Conservation (phyloP, 2,113 vertebrate genomes). For the Verasper variegatus region DNA sequence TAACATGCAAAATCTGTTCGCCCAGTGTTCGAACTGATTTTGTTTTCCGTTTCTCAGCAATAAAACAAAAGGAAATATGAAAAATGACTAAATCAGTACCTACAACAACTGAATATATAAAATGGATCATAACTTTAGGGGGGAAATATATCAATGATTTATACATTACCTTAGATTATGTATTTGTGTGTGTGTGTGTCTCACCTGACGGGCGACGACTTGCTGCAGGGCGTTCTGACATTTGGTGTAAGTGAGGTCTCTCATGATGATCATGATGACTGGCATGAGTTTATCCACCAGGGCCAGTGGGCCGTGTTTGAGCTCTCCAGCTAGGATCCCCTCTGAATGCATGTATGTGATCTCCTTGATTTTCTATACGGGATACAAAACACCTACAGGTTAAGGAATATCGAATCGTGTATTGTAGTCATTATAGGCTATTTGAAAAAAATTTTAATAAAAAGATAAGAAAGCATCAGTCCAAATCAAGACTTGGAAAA, state of each 20-base stretch:
- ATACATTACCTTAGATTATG: no score
- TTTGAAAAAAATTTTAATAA: no score
- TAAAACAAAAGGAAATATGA: neutral
- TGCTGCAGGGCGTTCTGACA: constrained; percentile 99
- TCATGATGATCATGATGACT: constrained; percentile 99
- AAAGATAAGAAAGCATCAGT: no score
- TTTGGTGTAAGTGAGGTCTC: constrained; percentile 93
- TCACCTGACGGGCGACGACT: constrained; percentile 93
- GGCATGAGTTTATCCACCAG: constrained; percentile 99
- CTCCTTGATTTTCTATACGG: constrained; percentile 96
- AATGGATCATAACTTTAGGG: no score
- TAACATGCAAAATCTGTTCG: constrained; percentile 14
- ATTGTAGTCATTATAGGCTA: neutral
- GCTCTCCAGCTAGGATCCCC: constrained; percentile 95
- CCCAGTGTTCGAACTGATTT: neutral
- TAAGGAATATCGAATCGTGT: neutral
- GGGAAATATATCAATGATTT: no score
- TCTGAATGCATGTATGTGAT: constrained; percentile 99
- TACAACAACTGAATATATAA: neutral
- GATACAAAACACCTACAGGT: neutral
- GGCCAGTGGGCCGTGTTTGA: constrained; percentile 95
- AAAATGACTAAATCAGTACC: neutral
- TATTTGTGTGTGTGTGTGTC: neutral
- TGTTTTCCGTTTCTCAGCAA: neutral
- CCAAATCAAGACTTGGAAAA: neutral